Evolutionary conservation across 1,140 invertebrate species (phyloP).

Genomic region (Lordiphosa collinella): DNA sequence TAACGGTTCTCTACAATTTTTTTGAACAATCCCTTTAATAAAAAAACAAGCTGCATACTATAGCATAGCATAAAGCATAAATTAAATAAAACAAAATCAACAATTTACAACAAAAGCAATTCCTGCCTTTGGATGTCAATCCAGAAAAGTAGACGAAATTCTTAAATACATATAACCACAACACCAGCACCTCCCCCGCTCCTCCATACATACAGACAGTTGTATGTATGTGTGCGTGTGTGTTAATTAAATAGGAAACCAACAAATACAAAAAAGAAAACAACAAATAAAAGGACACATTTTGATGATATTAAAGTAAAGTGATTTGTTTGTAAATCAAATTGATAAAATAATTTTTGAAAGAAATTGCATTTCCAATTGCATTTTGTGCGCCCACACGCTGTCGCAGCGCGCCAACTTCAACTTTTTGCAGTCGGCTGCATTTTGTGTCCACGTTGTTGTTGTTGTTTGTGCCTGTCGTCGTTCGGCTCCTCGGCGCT

Average conservation of each 20-base stretch:
- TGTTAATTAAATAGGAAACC: too few relatives aligned
- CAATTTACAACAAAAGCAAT: background rate
- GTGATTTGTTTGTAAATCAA: background rate
- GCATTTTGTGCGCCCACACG: conserved; percentile 20
- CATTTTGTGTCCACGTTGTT: conserved; percentile 37
- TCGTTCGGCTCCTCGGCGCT: conserved; percentile 1
- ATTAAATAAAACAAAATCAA: conserved; percentile 2
- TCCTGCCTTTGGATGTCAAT: too few relatives aligned
- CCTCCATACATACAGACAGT: too few relatives aligned
- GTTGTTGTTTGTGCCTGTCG: conserved; percentile 39
- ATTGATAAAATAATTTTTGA: background rate
- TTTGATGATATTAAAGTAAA: too few relatives aligned
- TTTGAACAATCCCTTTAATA: conserved; percentile 15
- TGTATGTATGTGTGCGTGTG: too few relatives aligned
- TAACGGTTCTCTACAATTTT: conserved; percentile 22
- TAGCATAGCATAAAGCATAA: background rate
- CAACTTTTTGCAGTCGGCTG: conserved; percentile 24
- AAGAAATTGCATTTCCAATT: conserved; percentile 5
- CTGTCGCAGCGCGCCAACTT: conserved; percentile 42
- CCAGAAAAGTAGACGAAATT: too few relatives aligned
- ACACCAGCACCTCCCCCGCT: too few relatives aligned
- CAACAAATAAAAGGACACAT: too few relatives aligned
- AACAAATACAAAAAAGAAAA: too few relatives aligned
- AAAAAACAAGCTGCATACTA: conserved; percentile 6
- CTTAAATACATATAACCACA: too few relatives aligned